Evolutionary conservation across 2,888 invertebrate genomes (phyloP).

Genomic region (Rhagonycha lutea): DNA sequence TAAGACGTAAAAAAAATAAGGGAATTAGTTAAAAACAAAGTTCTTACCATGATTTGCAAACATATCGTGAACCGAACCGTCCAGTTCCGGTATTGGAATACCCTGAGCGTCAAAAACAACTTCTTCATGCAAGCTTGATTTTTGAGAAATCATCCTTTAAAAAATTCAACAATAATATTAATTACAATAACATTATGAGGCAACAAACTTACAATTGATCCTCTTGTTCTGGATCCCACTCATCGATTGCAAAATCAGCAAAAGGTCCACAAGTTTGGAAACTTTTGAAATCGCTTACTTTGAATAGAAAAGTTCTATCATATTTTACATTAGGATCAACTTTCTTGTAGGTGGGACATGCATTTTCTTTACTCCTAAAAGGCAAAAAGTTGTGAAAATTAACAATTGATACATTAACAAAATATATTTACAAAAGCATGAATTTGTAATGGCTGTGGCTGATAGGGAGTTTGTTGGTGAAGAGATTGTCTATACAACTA

Average conservation of each 20-base stretch:
- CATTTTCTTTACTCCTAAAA: constrained; percentile 16
- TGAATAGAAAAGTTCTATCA: constrained; percentile 40
- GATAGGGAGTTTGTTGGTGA: constrained; percentile 40
- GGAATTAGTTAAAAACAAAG: not conserved
- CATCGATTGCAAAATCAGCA: constrained; percentile 50
- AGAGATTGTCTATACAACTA: constrained; percentile 44
- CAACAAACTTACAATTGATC: constrained; percentile 13
- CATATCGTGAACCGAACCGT: constrained; percentile 53
- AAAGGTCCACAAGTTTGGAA: constrained; percentile 65
- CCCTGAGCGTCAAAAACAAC: constrained; percentile 42
- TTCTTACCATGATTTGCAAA: constrained; percentile 15
- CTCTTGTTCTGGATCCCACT: constrained; percentile 44
- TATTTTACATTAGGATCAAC: constrained; percentile 31
- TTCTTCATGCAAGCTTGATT: constrained; percentile 6
- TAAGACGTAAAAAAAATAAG: no score
- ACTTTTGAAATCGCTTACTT: constrained; percentile 43
- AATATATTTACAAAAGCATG: constrained; percentile 39
- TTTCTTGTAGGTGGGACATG: constrained; percentile 18
- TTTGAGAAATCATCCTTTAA: not conserved
- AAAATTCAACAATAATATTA: not conserved
- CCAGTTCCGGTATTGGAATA: constrained; percentile 47
- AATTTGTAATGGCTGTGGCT: constrained; percentile 37
- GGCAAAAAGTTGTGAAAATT: not conserved
- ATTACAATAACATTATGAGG: not conserved
- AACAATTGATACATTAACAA: not conserved